Evolutionary conservation across 1,140 invertebrate genomes (phyloP).

Genomic region (Leptestheria dahalacensis): DNA sequence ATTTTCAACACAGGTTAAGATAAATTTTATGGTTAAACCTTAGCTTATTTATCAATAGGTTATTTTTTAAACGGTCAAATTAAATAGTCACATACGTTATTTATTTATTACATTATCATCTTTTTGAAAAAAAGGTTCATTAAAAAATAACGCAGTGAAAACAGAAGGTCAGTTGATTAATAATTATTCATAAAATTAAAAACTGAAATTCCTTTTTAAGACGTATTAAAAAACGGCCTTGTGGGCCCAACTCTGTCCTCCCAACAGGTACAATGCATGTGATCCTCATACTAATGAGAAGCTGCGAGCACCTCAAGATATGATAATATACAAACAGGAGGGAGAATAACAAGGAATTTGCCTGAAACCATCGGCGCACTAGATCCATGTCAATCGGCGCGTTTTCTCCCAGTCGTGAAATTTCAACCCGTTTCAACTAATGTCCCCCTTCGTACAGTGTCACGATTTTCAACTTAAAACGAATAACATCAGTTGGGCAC

Average conservation of each 20-base stretch:
- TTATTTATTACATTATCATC: too few species aligned
- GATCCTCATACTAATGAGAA: background rate
- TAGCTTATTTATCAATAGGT: too few species aligned
- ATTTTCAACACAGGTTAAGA: background rate
- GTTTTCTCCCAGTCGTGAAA: too few species aligned
- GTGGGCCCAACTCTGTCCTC: background rate
- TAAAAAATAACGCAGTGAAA: too few species aligned
- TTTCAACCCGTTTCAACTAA: too few species aligned
- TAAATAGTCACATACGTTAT: too few species aligned
- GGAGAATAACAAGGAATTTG: background rate
- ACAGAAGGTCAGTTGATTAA: too few species aligned
- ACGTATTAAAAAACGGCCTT: background rate
- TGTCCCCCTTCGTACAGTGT: background rate
- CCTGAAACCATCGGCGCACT: slow-evolving; percentile 9
- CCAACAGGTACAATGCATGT: background rate
- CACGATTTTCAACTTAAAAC: background rate
- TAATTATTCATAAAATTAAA: too few species aligned
- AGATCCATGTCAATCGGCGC: background rate
- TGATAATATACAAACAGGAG: background rate
- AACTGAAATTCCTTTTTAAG: too few species aligned
- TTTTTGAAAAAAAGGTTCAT: too few species aligned
- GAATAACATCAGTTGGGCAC: background rate
- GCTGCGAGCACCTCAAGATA: background rate
- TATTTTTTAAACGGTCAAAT: too few species aligned
- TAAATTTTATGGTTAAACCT: too few species aligned